Conservation (phyloP, 2,888 invertebrate genomes). For the Criorhina ranunculi region DNA sequence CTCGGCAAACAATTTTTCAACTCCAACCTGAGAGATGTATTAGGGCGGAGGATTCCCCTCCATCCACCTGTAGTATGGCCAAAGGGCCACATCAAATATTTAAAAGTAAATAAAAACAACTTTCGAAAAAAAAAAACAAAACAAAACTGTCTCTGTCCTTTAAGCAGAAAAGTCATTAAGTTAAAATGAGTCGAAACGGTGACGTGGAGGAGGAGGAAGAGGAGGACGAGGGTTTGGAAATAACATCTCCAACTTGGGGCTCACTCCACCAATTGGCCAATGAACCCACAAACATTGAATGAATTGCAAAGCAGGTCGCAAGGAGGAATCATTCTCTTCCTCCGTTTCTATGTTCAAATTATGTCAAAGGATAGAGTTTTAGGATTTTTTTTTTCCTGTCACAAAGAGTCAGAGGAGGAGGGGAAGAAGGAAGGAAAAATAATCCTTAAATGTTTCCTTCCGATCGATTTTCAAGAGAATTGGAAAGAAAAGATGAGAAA, state of each 20-base stretch:
- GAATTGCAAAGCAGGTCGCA: constrained; percentile 68
- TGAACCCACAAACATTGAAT: constrained; percentile 70
- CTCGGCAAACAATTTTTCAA: constrained; percentile 26
- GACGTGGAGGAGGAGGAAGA: too few relatives aligned
- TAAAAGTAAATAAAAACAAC: constrained; percentile 69
- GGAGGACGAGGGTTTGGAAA: constrained; percentile 23
- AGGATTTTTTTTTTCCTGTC: constrained; percentile 18
- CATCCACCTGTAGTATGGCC: constrained; percentile 16
- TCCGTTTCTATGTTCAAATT: constrained; percentile 23
- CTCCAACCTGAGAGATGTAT: neutral
- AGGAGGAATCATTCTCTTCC: constrained; percentile 10
- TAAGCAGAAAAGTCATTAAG: constrained; percentile 72
- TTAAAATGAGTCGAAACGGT: constrained; percentile 63
- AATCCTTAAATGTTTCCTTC: constrained; percentile 55
- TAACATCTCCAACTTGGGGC: neutral
- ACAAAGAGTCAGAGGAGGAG: neutral
- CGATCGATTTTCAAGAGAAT: constrained; percentile 57
- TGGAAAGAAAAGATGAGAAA: neutral
- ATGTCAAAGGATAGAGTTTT: constrained; percentile 70
- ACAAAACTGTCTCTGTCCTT: constrained; percentile 48
- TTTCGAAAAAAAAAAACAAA: constrained; percentile 2
- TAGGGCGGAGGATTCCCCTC: neutral
- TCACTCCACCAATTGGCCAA: constrained; percentile 61
- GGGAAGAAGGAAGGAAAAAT: constrained; percentile 9
- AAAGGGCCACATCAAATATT: constrained; percentile 70